Evolutionary conservation across 2,113 vertebrate species (phyloP), one percentile per base, ranked within the genome.

Genomic region (Equus quagga): DNA sequence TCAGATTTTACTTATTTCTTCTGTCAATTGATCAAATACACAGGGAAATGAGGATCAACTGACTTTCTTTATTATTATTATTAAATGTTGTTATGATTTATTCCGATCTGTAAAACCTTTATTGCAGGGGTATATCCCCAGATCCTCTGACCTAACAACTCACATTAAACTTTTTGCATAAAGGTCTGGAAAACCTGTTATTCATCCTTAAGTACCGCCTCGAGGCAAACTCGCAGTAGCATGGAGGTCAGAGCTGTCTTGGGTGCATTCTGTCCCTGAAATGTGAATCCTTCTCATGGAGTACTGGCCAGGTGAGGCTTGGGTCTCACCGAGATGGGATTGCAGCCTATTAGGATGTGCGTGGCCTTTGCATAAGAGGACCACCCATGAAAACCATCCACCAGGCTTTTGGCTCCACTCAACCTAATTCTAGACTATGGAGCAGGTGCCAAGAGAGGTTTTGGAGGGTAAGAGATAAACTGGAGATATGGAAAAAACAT

Each of bases 101-200:
- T 60, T 73, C 70, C 54, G n/a, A 3, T 85, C 65, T 84, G 19
- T 70, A 86, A 85, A 89, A 49, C 33, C 23, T 95, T 87, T 41
- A 36, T 36, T 64, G n/a, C 58, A 64, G 12, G 24, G 51, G 2
- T 76, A 28, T 44, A 19, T 18, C 15, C 24, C 23, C 33, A 54
- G 21, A 36, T 46, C 75, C 60, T 80, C 75, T 33, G n/a, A 79
- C 41, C 31, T 91, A 44, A 80, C 28, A 26, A 21, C 62, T 26
- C 65, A 44, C 6, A 19, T 10, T 65, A 49, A 70, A 2, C 21
- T 65, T 85, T 86, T 76, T 75, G 41, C 18, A n/a, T 49, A 13
- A 80, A 70, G 46, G 13, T 69, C 60, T 65, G 24, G n/a, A n/a
- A 95, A 76, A 67, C 62, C 13, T 81, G 44, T 78, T 33, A 14